Base-by-base conservation (phyloP, 2,113 vertebrate species). In the Spheniscus mendiculus region DNA sequence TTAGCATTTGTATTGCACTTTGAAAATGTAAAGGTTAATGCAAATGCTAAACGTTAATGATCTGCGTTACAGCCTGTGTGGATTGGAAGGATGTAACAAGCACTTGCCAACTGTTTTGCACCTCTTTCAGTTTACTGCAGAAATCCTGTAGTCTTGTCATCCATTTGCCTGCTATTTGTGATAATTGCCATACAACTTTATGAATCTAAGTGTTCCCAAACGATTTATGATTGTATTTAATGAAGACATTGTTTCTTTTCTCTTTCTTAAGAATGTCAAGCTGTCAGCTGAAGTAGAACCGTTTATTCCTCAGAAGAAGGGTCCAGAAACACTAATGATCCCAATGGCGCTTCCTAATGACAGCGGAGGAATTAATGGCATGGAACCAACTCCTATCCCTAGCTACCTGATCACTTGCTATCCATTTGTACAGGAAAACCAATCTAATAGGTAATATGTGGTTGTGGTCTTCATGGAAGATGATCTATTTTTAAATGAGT, bases 321-420 rank as follows among this genome's bases (percentile, higher is more conserved):
- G 98, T 97, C 97, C 98, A 32, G 99, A 99, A 94, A 98, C 99
- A n/a, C 96, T 99, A 86, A 97, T 99, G 97, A 98, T 99, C 95
- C 98, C 98, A 84, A 99, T 99, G 99, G 99, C 99, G 32, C 98
- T 99, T 87, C 98, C 99, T 86, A 98, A 98, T 1, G 99, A 99
- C 26, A 97, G 95, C 11, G 99, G 98, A 96, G 98, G 98, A 81
- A 95, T 98, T 58, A 98, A 97, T 87, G 98, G 98, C 59, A 98
- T 99, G 73, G 99, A 99, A 95, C 98, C 98, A 89, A 98, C 99
- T 77, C 99, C 99, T 84, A 99, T 99, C 95, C 99, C 99, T 63
- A 99, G 99, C 97, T 99, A 99, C 97, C 98, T 99, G 98, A 99
- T 99, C 96, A 99, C 99, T 83, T 99, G 99, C 97, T 99, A 99